phyloP scores from a whole-genome alignment of 2,888 invertebrate genomes.

The Augochlorella aurata region DNA sequence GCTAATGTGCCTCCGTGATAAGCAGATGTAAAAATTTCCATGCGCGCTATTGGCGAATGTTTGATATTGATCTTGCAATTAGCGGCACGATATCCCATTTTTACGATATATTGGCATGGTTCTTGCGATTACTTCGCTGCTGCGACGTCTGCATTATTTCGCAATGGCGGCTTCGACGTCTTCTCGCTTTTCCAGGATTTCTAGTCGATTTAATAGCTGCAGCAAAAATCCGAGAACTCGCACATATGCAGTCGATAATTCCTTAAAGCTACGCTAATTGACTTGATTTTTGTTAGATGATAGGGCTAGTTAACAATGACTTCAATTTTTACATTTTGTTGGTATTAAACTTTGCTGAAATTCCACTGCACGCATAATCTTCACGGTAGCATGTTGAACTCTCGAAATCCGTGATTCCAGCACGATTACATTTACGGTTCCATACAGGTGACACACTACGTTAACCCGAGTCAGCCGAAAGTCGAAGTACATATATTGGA shows the following conservation, averaged over 20 bases:
- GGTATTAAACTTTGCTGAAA: neutral
- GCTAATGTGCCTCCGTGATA: slow-evolving; percentile 27
- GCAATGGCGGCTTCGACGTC: neutral
- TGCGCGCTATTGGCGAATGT: slow-evolving; percentile 7
- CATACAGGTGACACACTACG: neutral
- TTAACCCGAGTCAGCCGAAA: slow-evolving; percentile 17
- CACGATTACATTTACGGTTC: neutral
- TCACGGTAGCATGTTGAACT: neutral
- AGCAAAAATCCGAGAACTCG: no score
- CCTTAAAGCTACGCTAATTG: no score
- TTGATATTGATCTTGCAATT: slow-evolving; percentile 46
- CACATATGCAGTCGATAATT: no score
- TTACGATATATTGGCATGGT: no score
- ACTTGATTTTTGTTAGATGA: no score
- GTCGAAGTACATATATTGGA: slow-evolving; percentile 35
- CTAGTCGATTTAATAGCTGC: no score
- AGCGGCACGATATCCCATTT: neutral
- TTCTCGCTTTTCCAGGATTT: neutral
- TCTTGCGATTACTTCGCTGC: neutral
- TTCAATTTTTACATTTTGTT: no score
- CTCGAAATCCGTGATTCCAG: neutral
- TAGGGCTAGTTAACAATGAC: no score
- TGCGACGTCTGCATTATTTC: neutral
- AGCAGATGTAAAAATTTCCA: slow-evolving; percentile 21
- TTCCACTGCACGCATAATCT: neutral